phyloP scores from a whole-genome alignment of 2,888 invertebrate genomes.

The Pherbina coryleti region DNA sequence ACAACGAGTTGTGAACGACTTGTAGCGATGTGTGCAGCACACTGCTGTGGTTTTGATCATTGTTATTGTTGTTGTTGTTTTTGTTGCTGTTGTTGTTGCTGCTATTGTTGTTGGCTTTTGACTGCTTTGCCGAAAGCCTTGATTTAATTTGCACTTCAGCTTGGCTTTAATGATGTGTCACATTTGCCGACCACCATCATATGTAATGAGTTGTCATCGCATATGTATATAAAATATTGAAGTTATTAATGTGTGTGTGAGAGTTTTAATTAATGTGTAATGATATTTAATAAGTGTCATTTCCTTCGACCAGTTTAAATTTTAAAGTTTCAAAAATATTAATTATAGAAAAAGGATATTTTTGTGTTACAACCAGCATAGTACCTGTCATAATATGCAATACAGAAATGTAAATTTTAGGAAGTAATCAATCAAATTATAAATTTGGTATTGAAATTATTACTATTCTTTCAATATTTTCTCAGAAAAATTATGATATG shows the following conservation, averaged over 20 bases:
- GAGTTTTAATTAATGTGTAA: background rate
- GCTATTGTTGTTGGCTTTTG: background rate
- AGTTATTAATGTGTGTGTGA: background rate
- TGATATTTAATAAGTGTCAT: background rate
- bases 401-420: too few relatives aligned
- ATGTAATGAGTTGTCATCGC: constrained; percentile 13
- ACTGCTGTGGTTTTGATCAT: background rate
- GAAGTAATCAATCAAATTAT: too few relatives aligned
- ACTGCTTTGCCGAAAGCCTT: background rate
- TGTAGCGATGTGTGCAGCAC: background rate
- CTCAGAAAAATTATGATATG: too few relatives aligned
- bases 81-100: background rate
- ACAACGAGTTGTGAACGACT: background rate
- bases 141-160: constrained; percentile 14
- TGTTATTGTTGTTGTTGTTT: background rate
- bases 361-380: too few relatives aligned
- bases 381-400: too few relatives aligned
- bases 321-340: too few relatives aligned
- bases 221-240: background rate
- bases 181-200: background rate
- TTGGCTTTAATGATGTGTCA: background rate
- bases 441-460: too few relatives aligned
- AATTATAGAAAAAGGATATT: too few relatives aligned
- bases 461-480: too few relatives aligned
- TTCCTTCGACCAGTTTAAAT: background rate